A percentile compares a stretch with the other conserved stretches of the same genome.
phyloP scores from a whole-genome alignment of 2,888 invertebrate genomes.

The Spialia ferax region DNA sequence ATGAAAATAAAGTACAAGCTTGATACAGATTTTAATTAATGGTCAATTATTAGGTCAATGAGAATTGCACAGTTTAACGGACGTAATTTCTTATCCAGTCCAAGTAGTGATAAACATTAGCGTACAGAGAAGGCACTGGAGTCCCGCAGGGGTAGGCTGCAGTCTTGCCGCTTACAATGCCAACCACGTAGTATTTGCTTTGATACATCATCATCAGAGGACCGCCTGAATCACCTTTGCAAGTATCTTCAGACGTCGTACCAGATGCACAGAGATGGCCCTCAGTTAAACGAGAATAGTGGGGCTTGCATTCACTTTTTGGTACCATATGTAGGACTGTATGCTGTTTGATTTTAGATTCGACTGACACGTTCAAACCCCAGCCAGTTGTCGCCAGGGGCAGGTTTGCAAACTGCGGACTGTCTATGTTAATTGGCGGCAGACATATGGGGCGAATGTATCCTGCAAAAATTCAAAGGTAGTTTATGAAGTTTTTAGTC shows the following conservation, averaged over 20 bases:
- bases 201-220: slow-evolving; percentile 75
- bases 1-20: no score
- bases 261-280: slow-evolving; percentile 76
- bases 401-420: slow-evolving; percentile 62
- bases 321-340: slow-evolving; percentile 73
- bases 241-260: slow-evolving; percentile 73
- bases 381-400: slow-evolving; percentile 75
- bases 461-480: slow-evolving; percentile 57
- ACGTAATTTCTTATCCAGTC: slow-evolving; percentile 63
- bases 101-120: slow-evolving; percentile 72
- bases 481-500: slow-evolving; percentile 5
- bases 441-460: slow-evolving; percentile 78
- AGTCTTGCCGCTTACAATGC: slow-evolving; percentile 78
- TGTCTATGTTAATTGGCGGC: slow-evolving; percentile 70
- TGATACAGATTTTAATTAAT: no score
- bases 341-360: slow-evolving; percentile 71
- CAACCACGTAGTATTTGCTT: slow-evolving; percentile 71
- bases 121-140: slow-evolving; percentile 74
- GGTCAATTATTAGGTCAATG: not conserved
- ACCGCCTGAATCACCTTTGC: slow-evolving; percentile 80
- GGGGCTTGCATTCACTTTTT: slow-evolving; percentile 62
- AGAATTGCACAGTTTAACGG: not conserved
- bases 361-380: slow-evolving; percentile 71
- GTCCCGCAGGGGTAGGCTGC: slow-evolving; percentile 75
- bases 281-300: slow-evolving; percentile 63